Evolutionary conservation across 2,113 vertebrate genomes (phyloP), one percentile per base, ranked within the genome.

Genomic region (Sapajus apella): DNA sequence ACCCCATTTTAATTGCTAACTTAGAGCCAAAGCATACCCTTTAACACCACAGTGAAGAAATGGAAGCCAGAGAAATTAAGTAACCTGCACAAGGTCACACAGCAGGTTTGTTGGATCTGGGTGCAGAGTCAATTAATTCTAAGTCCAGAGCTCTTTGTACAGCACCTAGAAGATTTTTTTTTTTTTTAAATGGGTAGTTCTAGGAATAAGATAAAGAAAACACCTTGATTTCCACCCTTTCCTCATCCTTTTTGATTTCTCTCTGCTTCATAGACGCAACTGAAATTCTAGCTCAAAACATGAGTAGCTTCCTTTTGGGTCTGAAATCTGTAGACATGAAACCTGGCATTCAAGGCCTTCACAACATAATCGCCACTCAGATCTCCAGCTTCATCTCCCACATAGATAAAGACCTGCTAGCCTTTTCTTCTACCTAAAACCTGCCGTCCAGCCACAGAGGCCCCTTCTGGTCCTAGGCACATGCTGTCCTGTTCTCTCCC

Each of bases 11-110:
- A 61, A 80, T 88, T 56, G 52, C 45, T 72, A 56, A 14, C 61
- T n/a, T 45, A 77, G 52, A 87, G 87, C 61, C 83, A 91, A 94
- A 55, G n/a, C 58, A 64, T 5, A 55, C 76, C 64, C 37, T 93
- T 83, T 70, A 83, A 64, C 3, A 55, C 0, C n/a, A 4, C 61
- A 32, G 25, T 18, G 37, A 64, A 72, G 87, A 95, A 87, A 84
- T 20, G 14, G 11, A 72, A 91, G 72, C n/a, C 50, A 14, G 82
- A 56, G 77, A 64, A 47, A 55, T 21, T 8, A 27, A 87, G 76
- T 17, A 58, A 35, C 32, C 77, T 10, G 43, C 16, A 43, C 50
- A 7, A 73, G 45, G 45, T 82, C 58, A 55, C 47, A 66, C 13
- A 27, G 83, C 0, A 10, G 7, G 37, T 13, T 21, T 25, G 52